Percentiles rank a stretch among this genome's conserved stretches.
Conservation (phyloP, 2,888 invertebrate genomes). For the Melieria crassipennis region DNA sequence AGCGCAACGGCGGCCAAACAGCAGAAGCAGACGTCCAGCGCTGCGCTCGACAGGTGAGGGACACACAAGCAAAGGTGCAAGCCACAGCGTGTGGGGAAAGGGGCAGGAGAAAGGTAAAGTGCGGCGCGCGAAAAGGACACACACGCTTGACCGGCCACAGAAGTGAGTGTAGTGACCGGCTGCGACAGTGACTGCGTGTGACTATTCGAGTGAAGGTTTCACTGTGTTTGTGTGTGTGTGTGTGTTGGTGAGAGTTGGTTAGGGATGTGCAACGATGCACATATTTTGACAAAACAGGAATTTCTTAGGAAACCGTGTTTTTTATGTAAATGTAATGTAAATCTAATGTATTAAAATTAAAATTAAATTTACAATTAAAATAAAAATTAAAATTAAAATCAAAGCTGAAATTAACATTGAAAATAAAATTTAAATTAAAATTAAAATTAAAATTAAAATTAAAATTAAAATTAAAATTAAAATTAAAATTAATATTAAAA, state of each 20-base stretch:
- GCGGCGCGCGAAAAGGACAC: constrained; percentile 16
- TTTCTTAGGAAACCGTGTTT: too few species aligned
- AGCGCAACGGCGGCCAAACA: constrained; percentile 12
- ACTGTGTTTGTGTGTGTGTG: neutral
- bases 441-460: too few species aligned
- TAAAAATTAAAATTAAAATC: too few species aligned
- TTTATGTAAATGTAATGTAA: too few species aligned
- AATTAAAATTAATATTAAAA: too few species aligned
- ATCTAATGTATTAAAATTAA: too few species aligned
- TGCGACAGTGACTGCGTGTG: neutral
- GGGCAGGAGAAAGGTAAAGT: neutral
- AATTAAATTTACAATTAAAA: too few species aligned
- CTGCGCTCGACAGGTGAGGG: neutral
- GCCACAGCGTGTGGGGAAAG: neutral
- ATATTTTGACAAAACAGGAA: too few species aligned
- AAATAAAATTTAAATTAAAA: too few species aligned
- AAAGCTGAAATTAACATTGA: too few species aligned
- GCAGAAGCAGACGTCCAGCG: constrained; percentile 20
- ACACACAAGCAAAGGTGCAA: neutral
- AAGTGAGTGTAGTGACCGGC: constrained; percentile 26
- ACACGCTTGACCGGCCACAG: constrained; percentile 24
- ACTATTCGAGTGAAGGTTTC: neutral
- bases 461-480: too few species aligned
- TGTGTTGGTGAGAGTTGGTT: neutral
- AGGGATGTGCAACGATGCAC: too few species aligned